phyloP scores from a whole-genome alignment of 2,113 vertebrate species.

The Galbula dea region DNA sequence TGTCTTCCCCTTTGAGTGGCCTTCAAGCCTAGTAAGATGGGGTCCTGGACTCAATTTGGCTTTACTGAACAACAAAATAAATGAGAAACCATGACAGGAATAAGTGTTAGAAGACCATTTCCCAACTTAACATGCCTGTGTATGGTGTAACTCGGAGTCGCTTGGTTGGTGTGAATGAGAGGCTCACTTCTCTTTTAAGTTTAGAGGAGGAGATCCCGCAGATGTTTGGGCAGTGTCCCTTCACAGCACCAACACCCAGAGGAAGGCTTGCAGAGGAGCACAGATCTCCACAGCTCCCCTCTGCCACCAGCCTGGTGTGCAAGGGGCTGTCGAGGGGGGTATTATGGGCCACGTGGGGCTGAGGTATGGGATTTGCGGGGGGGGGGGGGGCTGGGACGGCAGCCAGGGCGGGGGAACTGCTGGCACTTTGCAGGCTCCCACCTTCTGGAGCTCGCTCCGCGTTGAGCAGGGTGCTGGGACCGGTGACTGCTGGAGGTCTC shows the following conservation, averaged over 20 bases:
- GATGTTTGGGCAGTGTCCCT: fast-evolving
- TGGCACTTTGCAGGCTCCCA: not conserved
- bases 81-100: not conserved
- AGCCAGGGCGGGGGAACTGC: not conserved
- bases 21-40: not conserved
- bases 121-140: not conserved
- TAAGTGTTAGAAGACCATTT: not conserved
- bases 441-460: fast-evolving
- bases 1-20: not conserved
- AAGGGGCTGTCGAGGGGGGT: not conserved
- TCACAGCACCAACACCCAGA: fast-evolving
- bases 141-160: not conserved
- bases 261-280: not conserved
- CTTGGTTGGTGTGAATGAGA: not conserved
- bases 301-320: fast-evolving
- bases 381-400: not conserved
- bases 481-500: fast-evolving
- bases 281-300: not conserved
- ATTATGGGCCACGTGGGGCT: fast-evolving
- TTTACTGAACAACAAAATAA: not conserved
- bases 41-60: not conserved
- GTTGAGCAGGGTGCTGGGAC: fast-evolving
- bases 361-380: fast-evolving
- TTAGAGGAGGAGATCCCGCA: not conserved
- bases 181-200: not conserved